Percentiles rank a stretch among this genome's conserved stretches.
These are phyloP conservation scores for Ceriagrion tenellum DNA, from an alignment of 2,888 invertebrate species.

Conservation along the genomic window DNA sequence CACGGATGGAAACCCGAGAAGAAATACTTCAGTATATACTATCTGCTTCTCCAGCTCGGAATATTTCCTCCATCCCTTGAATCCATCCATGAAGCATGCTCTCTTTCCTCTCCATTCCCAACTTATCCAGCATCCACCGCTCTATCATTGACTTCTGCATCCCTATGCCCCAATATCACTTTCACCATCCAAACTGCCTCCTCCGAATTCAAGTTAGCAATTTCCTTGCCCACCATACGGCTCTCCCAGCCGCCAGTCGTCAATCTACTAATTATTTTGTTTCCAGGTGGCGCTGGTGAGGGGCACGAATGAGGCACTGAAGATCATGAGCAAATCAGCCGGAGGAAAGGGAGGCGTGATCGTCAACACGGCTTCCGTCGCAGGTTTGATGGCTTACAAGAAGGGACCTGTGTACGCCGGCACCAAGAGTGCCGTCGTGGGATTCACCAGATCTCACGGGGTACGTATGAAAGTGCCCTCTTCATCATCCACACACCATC, in stretches of 20 bases:
- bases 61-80: too few relatives aligned
- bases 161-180: too few relatives aligned
- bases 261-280: background rate
- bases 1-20: too few relatives aligned
- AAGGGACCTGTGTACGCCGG: conserved; percentile 76
- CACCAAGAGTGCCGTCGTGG: conserved; percentile 76
- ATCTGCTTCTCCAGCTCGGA: too few relatives aligned
- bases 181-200: too few relatives aligned
- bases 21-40: too few relatives aligned
- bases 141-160: too few relatives aligned
- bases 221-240: too few relatives aligned
- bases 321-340: conserved; percentile 76
- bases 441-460: conserved; percentile 75
- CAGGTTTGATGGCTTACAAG: conserved; percentile 75
- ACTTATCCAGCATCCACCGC: too few relatives aligned
- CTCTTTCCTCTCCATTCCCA: too few relatives aligned
- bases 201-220: too few relatives aligned
- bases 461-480: conserved; percentile 72
- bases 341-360: conserved; percentile 78
- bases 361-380: conserved; percentile 78
- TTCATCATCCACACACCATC: background rate
- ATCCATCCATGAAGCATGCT: too few relatives aligned
- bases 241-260: conserved; percentile 49
- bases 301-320: conserved; percentile 76
- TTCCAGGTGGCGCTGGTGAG: conserved; percentile 71